phyloP scores from a whole-genome alignment of 2,113 vertebrate genomes.

The Acrocephalus arundinaceus region DNA sequence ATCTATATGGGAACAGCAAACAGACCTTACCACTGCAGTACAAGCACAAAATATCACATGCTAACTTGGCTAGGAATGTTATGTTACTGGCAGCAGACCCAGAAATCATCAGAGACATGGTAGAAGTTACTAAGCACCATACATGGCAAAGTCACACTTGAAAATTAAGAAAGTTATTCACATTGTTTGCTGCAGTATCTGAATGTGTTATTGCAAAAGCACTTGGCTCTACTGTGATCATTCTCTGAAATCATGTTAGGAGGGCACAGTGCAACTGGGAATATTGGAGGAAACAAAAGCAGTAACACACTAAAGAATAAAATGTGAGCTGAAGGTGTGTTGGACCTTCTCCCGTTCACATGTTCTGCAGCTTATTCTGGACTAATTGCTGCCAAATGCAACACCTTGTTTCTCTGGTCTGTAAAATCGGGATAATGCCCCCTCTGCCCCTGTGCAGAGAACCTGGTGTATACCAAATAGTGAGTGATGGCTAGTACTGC shows the following conservation, averaged over 20 bases:
- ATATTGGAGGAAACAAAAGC: not conserved
- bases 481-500: not conserved
- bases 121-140: constrained; percentile 8
- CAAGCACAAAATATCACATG: not conserved
- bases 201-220: not conserved
- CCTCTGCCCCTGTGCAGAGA: not conserved
- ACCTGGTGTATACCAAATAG: not conserved
- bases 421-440: not conserved
- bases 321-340: not conserved
- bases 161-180: not conserved
- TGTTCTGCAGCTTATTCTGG: not conserved
- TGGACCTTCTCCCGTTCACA: not conserved
- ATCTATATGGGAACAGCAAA: constrained; percentile 40
- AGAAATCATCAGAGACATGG: not conserved
- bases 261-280: not conserved
- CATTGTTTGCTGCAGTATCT: not conserved
- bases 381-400: not conserved
- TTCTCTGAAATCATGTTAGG: not conserved
- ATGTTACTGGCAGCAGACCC: not conserved
- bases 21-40: constrained; percentile 23
- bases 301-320: not conserved
- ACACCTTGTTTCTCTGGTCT: not conserved
- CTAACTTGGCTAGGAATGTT: not conserved
- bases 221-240: not conserved
- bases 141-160: not conserved